phyloP scores from a whole-genome alignment of 2,113 vertebrate species.

The Psittacula cyanocephala region DNA sequence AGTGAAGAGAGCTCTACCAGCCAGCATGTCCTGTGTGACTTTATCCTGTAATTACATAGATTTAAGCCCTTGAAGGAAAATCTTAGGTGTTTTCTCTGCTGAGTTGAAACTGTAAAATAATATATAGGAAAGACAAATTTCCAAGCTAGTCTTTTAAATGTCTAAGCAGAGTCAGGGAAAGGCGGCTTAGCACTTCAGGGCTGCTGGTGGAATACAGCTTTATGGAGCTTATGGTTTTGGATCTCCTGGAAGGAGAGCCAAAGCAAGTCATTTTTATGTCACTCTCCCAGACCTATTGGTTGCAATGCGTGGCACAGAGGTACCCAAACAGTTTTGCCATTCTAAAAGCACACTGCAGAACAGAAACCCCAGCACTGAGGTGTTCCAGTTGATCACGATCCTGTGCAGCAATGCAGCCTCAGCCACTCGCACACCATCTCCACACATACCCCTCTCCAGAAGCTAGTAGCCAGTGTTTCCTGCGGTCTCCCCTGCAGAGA shows the following conservation, averaged over 20 bases:
- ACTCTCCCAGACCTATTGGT: background rate
- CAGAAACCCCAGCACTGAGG: background rate
- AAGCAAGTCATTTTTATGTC: background rate
- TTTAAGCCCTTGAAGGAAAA: constrained; percentile 27
- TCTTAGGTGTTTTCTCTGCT: background rate
- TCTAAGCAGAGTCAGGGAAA: background rate
- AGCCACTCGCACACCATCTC: background rate
- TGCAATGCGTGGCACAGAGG: background rate
- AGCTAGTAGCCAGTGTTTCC: background rate
- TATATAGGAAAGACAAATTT: background rate
- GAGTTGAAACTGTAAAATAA: background rate
- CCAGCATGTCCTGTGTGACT: background rate
- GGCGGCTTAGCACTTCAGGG: background rate
- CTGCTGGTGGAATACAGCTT: background rate
- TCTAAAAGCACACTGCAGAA: background rate
- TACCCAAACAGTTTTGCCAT: background rate
- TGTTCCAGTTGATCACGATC: rapidly evolving
- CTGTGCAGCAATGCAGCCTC: background rate
- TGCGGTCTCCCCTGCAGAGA: background rate
- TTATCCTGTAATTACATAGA: constrained; percentile 13
- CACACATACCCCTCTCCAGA: rapidly evolving
- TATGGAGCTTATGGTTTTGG: background rate
- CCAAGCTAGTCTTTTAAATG: background rate
- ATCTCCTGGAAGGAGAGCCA: background rate
- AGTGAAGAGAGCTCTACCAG: constrained; percentile 1